These are phyloP conservation scores for Chloebia gouldiae DNA, from an alignment of 2,113 vertebrate genomes.

Conservation along the genomic window DNA sequence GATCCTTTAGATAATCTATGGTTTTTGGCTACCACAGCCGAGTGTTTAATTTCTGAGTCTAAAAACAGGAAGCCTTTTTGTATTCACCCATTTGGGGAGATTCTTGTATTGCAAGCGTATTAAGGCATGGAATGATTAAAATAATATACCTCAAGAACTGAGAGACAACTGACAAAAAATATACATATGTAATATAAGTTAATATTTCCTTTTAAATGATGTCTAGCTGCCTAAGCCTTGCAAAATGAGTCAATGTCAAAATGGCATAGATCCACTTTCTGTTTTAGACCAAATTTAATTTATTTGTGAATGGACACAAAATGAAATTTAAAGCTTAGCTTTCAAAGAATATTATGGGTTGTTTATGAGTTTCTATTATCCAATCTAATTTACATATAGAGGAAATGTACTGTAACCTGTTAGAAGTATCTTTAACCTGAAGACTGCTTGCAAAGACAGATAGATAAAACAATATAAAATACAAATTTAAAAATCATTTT, in stretches of 20 bases:
- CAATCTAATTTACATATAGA: conserved; percentile 98
- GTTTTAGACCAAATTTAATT: conserved; percentile 85
- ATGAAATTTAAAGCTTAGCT: conserved; percentile 95
- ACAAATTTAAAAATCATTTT: conserved; percentile 99
- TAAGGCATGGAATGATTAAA: conserved; percentile 99
- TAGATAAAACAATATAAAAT: conserved; percentile 96
- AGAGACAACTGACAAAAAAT: conserved; percentile 94
- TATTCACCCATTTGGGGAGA: conserved; percentile 76
- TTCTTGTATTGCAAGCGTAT: conserved; percentile 93
- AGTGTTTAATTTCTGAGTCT: conserved; percentile 84
- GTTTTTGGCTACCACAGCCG: conserved; percentile 94
- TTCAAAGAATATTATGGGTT: conserved; percentile 87
- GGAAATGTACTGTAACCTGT: conserved; percentile 90
- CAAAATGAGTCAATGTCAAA: conserved; percentile 88
- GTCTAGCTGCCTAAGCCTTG: conserved; percentile 99
- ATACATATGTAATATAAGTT: conserved; percentile 96
- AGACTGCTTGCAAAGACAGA: conserved; percentile 98
- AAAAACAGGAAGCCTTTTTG: conserved; percentile 78
- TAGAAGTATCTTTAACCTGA: conserved; percentile 97
- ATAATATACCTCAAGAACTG: conserved; percentile 95
- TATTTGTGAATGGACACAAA: conserved; percentile 87
- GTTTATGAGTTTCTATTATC: conserved; percentile 89
- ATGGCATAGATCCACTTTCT: conserved; percentile 82
- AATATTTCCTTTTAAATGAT: conserved; percentile 95
- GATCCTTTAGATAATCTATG: conserved; percentile 82